Base-by-base conservation (phyloP, 2,888 invertebrate genomes). In the Conus canariensis region DNA sequence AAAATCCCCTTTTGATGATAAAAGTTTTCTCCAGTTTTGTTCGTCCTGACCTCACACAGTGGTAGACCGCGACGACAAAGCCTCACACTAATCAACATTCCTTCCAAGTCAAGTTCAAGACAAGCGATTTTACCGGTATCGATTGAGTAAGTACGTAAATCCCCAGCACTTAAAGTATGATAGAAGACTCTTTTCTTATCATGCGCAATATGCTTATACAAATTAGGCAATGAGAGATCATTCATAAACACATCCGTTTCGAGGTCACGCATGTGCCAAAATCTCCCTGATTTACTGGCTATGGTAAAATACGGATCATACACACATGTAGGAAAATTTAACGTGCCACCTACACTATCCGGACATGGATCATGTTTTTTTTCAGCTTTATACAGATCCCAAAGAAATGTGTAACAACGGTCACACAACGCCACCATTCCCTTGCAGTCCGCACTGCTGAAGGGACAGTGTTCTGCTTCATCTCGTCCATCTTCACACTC, bases 401-500 rank as follows among this genome's bases (percentile, higher is more conserved):
- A 45, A 45, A 45, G 45, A 45, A 45, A 45, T 2, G 45, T 45
- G 45, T 45, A 45, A 45, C 45, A 45, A 45, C 4, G 2, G 45
- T 45, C 45, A 45, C 45, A 45, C 45, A 45, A 45, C 4, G 45
- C 45, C 45, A 45, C 45, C 45, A 45, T 45, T 45, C 45, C 45
- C 45, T 19, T 14, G 22, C 82, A 83, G 5, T 58, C 56, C 22
- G 82, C 19, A 58, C 58, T 58, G 82, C 82, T 83, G 82, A 58
- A 83, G 58, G 82, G 82, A 19, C 82, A 83, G 58, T 83, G 82
- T 58, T 83, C 82, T 56, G 56, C 10, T 58, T 83, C 82, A 83
- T 83, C 82, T 22, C 58, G 56, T 19, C 58, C 82, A 83, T 83
- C 82, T 22, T 83, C 82, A 83, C 82, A 83, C 22, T 83, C 82